Percentiles rank a stretch among this genome's conserved stretches.
Conservation (phyloP, 2,113 vertebrate species). For the Apteryx owenii region DNA sequence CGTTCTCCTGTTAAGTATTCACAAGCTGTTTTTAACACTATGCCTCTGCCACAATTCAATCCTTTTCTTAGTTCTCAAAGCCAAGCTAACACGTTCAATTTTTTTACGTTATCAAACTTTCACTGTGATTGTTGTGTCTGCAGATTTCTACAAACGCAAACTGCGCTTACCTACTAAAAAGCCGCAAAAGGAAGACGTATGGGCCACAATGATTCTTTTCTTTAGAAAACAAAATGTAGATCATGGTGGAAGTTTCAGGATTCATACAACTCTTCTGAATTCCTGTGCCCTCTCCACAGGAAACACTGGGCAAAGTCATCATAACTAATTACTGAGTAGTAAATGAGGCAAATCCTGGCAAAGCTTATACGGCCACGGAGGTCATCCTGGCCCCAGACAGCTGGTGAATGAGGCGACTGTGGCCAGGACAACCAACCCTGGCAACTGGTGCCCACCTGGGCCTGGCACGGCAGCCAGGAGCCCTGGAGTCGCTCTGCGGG, state of each 20-base stretch:
- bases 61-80: neutral
- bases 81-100: neutral
- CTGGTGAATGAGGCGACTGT: neutral
- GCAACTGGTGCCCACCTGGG: neutral
- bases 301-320: neutral
- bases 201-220: neutral
- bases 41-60: neutral
- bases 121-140: neutral
- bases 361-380: neutral
- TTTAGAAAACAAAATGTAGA: neutral
- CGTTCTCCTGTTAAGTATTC: neutral
- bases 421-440: neutral
- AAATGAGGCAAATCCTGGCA: slow-evolving; percentile 14
- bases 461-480: neutral
- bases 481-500: neutral
- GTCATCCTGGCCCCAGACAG: neutral
- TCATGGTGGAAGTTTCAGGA: neutral
- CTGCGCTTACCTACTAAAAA: neutral
- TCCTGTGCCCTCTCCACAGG: neutral
- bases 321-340: neutral
- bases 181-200: neutral
- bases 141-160: neutral
- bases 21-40: neutral
- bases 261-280: neutral
- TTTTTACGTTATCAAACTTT: neutral